Evolutionary conservation across 1,140 invertebrate species (phyloP).

Genomic region (Sitobion miscanthi): DNA sequence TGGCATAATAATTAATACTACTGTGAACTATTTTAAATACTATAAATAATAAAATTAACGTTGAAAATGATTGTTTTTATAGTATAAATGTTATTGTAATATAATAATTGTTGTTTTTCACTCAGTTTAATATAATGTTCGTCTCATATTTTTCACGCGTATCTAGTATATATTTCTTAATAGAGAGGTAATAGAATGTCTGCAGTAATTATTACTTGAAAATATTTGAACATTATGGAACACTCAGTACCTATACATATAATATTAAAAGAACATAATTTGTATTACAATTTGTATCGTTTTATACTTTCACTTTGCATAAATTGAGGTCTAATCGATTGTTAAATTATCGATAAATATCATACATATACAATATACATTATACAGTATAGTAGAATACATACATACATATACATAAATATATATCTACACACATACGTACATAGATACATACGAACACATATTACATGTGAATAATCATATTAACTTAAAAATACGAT

Average conservation of each 20-base stretch:
- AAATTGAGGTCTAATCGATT: constrained; percentile 34
- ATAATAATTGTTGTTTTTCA: background rate
- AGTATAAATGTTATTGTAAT: background rate
- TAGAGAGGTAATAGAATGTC: constrained; percentile 3
- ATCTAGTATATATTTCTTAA: background rate
- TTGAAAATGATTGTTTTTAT: background rate
- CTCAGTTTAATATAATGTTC: background rate
- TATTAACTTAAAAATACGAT: background rate
- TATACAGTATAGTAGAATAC: no score
- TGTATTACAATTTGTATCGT: constrained; percentile 23
- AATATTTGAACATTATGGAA: constrained; percentile 24
- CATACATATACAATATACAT: background rate
- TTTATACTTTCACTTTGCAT: constrained; percentile 43
- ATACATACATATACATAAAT: no score
- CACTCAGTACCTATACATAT: constrained; percentile 1
- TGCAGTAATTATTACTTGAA: background rate
- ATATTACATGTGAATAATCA: background rate
- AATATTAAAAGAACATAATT: background rate
- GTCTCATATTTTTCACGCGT: background rate
- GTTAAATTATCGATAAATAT: background rate
- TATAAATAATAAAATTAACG: background rate
- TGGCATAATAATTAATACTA: background rate
- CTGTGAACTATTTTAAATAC: background rate
- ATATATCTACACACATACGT: background rate
- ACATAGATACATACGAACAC: background rate